Evolutionary conservation across 2,888 invertebrate species (phyloP).

Genomic region (Polyommatus iphigenia): DNA sequence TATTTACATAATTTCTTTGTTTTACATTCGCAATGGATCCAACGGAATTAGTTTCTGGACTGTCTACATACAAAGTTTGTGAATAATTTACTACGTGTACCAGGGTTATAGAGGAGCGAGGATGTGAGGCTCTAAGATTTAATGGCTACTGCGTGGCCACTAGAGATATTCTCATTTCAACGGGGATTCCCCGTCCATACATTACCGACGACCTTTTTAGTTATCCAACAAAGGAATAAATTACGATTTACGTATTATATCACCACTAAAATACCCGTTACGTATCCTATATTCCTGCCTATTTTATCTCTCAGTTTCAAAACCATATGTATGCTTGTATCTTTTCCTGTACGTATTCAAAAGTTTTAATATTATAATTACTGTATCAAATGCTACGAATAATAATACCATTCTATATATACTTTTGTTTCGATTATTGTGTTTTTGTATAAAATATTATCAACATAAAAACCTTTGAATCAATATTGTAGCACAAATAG

Average conservation of each 20-base stretch:
- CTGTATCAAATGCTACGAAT: too few species aligned
- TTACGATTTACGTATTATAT: slow-evolving; percentile 16
- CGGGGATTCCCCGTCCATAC: slow-evolving; percentile 26
- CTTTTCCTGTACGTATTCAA: neutral
- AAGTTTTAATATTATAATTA: neutral
- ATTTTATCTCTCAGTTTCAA: neutral
- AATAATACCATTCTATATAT: too few species aligned
- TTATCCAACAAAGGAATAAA: slow-evolving; percentile 20
- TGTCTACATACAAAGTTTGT: slow-evolving; percentile 61
- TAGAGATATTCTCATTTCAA: slow-evolving; percentile 34
- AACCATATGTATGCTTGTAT: neutral
- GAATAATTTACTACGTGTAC: slow-evolving; percentile 63
- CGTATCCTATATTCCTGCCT: neutral
- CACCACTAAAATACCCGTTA: slow-evolving; percentile 6
- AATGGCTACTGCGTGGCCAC: slow-evolving; percentile 34
- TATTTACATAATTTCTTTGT: slow-evolving; percentile 30
- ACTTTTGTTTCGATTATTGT: too few species aligned
- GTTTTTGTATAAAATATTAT: too few species aligned
- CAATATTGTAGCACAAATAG: neutral
- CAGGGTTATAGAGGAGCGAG: slow-evolving; percentile 37
- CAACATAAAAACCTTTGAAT: neutral
- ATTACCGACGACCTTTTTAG: slow-evolving; percentile 22
- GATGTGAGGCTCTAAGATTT: slow-evolving; percentile 35
- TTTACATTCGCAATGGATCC: slow-evolving; percentile 30
- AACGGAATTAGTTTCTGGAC: slow-evolving; percentile 57